Percentiles rank a stretch among this genome's conserved stretches.
Conservation (phyloP, 2,888 invertebrate genomes). For the Callinectes sapidus region DNA sequence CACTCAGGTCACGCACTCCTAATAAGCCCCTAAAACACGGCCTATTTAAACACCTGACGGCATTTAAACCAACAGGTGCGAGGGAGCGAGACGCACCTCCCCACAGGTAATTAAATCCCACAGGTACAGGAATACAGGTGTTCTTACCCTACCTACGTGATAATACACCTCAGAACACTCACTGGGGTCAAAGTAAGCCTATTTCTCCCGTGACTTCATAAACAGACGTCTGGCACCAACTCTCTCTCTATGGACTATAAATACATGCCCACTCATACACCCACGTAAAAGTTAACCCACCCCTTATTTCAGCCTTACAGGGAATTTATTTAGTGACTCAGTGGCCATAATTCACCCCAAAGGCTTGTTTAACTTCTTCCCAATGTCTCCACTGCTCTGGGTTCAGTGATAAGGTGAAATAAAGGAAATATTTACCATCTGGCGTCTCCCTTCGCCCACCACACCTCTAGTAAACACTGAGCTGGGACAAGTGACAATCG, state of each 20-base stretch:
- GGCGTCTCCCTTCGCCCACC: conserved; percentile 29
- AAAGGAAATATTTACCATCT: conserved; percentile 43
- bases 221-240: conserved; percentile 30
- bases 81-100: background rate
- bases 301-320: background rate
- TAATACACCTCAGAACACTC: background rate
- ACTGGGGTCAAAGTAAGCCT: background rate
- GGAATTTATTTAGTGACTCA: background rate
- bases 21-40: background rate
- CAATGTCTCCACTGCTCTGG: background rate
- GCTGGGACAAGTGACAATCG: background rate
- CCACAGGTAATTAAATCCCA: background rate
- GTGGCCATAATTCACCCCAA: background rate
- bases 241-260: conserved; percentile 38
- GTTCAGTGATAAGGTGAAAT: background rate
- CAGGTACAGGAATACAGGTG: background rate
- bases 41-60: background rate
- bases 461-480: conserved; percentile 53
- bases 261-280: conserved; percentile 31
- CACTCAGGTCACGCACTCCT: background rate
- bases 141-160: background rate
- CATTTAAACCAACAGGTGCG: background rate
- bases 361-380: background rate
- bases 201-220: background rate
- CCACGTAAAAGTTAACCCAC: conserved; percentile 18